These are phyloP conservation scores for Pipistrellus pygmaeus DNA, from an alignment of 2,797 vertebrate genomes.

Conservation along the genomic window DNA sequence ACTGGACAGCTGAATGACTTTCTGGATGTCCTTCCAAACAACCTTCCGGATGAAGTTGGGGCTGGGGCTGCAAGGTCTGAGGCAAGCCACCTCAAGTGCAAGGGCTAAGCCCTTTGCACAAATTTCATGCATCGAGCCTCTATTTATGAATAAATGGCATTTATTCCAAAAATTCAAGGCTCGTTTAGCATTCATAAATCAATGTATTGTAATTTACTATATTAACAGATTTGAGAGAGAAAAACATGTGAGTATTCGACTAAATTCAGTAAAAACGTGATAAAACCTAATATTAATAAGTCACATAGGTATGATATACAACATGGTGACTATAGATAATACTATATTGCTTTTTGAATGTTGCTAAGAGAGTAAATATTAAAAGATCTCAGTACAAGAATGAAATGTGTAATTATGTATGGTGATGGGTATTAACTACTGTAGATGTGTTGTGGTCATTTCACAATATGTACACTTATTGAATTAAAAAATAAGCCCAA, in stretches of 20 bases:
- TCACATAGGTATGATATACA: neutral
- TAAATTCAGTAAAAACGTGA: neutral
- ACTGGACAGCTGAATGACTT: too few species aligned
- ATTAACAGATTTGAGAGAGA: neutral
- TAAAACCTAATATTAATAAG: neutral
- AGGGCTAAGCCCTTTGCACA: too few species aligned
- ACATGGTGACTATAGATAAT: neutral
- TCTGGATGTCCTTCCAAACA: too few species aligned
- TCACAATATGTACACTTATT: neutral
- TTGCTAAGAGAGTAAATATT: neutral
- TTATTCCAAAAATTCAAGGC: neutral
- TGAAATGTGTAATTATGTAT: neutral
- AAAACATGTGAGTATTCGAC: neutral
- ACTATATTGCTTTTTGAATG: neutral
- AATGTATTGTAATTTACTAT: neutral
- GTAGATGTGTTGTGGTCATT: neutral
- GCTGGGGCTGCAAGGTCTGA: too few species aligned
- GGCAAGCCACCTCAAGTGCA: too few species aligned
- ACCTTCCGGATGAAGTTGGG: too few species aligned
- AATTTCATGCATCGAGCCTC: too few species aligned
- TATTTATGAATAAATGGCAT: neutral
- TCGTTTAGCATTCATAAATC: slow-evolving; percentile 4
- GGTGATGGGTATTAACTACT: neutral
- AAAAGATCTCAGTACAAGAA: neutral
- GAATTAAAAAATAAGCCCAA: neutral